Conservation (phyloP, 2,797 vertebrate species). For the Petrocephalus schoutedeni region DNA sequence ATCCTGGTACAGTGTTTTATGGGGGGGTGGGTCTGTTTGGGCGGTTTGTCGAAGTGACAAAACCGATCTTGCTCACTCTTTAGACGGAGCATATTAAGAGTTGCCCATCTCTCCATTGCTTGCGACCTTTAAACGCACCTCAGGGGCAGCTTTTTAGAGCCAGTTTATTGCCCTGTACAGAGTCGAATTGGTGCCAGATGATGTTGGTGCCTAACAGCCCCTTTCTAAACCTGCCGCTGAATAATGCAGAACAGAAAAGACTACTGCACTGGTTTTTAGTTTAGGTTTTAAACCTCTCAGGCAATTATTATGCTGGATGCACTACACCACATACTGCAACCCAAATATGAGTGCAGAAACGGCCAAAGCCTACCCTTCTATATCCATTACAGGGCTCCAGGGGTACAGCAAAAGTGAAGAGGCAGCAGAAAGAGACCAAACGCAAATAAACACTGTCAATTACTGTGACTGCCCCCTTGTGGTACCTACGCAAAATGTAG, state of each 20-base stretch:
- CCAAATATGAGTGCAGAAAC: background rate
- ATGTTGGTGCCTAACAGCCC: background rate
- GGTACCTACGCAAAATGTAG: background rate
- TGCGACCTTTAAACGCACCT: background rate
- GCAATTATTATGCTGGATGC: background rate
- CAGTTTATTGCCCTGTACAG: background rate
- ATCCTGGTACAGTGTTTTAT: background rate
- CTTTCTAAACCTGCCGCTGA: too few species aligned
- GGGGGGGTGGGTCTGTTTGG: background rate
- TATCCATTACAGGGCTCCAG: background rate
- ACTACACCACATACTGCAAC: background rate
- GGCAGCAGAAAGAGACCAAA: background rate
- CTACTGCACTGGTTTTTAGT: background rate
- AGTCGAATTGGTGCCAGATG: background rate
- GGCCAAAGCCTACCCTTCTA: background rate
- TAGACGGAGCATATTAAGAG: background rate
- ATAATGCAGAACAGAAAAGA: background rate
- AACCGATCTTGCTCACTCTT: background rate
- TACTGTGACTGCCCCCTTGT: background rate
- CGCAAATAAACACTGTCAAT: background rate
- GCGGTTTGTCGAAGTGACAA: background rate
- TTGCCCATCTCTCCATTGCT: background rate
- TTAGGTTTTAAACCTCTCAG: background rate
- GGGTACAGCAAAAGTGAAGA: background rate
- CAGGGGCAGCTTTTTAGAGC: background rate